Conservation (phyloP, 2,888 invertebrate species). For the Opisthograptis luteolata region DNA sequence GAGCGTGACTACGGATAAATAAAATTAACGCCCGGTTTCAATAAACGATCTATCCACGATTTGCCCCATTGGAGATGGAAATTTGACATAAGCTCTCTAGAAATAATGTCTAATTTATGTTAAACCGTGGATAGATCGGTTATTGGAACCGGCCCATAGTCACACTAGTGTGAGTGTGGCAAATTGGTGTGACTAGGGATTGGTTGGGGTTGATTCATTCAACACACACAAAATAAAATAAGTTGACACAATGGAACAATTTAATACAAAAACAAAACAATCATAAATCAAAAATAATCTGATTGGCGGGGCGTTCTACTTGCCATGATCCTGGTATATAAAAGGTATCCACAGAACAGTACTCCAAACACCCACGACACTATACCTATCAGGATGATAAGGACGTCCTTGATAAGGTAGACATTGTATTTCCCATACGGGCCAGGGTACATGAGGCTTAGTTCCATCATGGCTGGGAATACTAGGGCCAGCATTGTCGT, state of each 20-base stretch:
- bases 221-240: background rate
- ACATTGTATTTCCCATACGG: constrained; percentile 51
- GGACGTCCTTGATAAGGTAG: constrained; percentile 51
- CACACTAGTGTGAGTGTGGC: too few relatives aligned
- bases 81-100: too few relatives aligned
- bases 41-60: too few relatives aligned
- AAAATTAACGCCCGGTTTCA: too few relatives aligned
- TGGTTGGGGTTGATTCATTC: too few relatives aligned
- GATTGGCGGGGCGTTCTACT: constrained; percentile 40
- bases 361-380: constrained; percentile 48
- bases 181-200: too few relatives aligned
- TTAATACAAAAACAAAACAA: background rate
- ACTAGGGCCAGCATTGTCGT: constrained; percentile 58
- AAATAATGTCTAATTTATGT: too few relatives aligned
- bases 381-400: constrained; percentile 50
- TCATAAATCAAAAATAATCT: constrained; percentile 23
- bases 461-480: constrained; percentile 67
- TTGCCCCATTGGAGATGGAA: too few relatives aligned
- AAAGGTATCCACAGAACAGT: constrained; percentile 48
- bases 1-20: too few relatives aligned
- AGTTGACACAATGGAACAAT: background rate
- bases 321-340: constrained; percentile 52
- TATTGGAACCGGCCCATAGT: too few relatives aligned
- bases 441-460: constrained; percentile 58
- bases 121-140: too few relatives aligned